Evolutionary conservation across 1,140 invertebrate species (phyloP).

Genomic region (Sarcophaga bullata): DNA sequence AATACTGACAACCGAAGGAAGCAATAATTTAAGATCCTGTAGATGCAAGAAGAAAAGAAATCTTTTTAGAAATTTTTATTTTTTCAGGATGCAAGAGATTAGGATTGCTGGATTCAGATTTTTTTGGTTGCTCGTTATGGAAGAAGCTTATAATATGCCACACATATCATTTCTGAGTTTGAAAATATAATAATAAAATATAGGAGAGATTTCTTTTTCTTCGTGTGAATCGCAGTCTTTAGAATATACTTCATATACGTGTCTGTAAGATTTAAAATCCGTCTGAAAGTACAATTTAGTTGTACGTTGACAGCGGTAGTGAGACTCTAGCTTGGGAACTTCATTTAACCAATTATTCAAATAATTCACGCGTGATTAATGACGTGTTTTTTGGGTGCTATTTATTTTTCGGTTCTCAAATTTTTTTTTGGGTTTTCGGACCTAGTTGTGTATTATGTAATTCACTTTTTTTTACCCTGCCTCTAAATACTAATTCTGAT

Average conservation of each 20-base stretch:
- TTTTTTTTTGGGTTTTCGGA: constrained; percentile 1
- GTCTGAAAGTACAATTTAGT: not conserved
- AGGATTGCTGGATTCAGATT: no score
- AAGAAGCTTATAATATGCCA: no score
- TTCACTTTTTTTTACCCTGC: not conserved
- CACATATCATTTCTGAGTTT: no score
- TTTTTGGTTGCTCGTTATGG: no score
- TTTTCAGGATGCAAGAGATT: no score
- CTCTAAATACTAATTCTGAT: constrained; percentile 18
- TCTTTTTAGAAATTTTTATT: no score
- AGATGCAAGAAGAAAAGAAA: no score
- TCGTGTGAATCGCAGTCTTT: not conserved
- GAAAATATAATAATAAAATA: no score
- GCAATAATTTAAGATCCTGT: no score
- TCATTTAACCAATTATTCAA: constrained; percentile 11
- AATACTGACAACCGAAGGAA: no score
- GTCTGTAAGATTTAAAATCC: constrained; percentile 18
- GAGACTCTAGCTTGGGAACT: not conserved
- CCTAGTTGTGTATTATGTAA: not conserved
- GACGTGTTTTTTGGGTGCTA: not conserved
- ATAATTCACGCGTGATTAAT: not conserved
- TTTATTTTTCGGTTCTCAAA: not conserved
- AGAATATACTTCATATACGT: constrained; percentile 28
- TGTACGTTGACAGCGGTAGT: not conserved
- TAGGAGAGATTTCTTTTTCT: constrained; percentile 15